Evolutionary conservation across 2,797 vertebrate genomes (phyloP).

Genomic region (Liparis tanakae): DNA sequence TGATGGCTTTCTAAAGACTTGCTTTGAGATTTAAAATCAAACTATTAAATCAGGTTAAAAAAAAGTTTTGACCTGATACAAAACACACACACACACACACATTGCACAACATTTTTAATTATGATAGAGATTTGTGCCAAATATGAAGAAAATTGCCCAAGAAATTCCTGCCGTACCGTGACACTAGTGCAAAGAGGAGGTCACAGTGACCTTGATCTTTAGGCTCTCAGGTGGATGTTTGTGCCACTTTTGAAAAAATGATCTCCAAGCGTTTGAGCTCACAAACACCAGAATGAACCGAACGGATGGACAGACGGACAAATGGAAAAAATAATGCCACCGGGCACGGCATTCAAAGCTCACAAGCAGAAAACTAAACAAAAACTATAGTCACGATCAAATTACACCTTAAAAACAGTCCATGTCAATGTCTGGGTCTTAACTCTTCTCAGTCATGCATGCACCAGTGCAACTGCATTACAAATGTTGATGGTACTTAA

Average conservation of each 20-base stretch:
- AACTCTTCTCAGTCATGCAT: no score
- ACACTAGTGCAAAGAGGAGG: no score
- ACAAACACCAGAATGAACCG: not conserved
- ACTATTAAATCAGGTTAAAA: not conserved
- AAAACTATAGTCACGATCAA: not conserved
- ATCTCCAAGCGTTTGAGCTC: not conserved
- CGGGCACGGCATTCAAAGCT: not conserved
- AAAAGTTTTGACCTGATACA: conserved; percentile 1
- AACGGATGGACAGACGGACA: not conserved
- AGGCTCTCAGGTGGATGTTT: no score
- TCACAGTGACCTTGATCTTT: no score
- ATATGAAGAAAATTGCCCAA: no score
- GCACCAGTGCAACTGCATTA: no score
- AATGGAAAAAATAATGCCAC: not conserved
- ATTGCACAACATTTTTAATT: not conserved
- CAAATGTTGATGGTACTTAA: not conserved
- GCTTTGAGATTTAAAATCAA: not conserved
- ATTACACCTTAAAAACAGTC: no score
- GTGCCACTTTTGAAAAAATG: no score
- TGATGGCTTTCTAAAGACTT: not conserved
- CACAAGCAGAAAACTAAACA: not conserved
- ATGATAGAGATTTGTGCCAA: no score
- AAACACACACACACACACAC: not conserved
- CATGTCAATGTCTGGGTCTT: no score
- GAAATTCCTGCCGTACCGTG: no score